Evolutionary conservation across 2,797 vertebrate genomes (phyloP), one percentile per base, ranked within the genome.

Genomic region (Sebastes hubbsi): DNA sequence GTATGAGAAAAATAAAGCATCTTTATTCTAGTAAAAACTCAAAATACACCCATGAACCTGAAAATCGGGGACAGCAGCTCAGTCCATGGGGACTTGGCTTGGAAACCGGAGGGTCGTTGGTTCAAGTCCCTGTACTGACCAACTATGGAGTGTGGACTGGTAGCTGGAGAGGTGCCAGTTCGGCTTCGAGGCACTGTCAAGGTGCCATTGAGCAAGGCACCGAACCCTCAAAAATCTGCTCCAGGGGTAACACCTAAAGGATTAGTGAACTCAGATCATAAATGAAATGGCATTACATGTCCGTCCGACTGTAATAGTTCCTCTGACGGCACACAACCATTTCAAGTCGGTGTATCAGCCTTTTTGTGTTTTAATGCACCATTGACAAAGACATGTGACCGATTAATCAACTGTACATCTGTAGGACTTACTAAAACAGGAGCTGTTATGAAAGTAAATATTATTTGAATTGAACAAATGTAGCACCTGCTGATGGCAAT

Each of bases 181-280:
- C 16, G 16, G 0, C 42, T 46, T 46, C 3, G 16, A 16, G 42
- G 42, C 42, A 46, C 42, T 46, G 42, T 46, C 42, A 18, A 46
- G 14, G 42, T 46, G 42, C 42, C 42, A 16, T 46, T 46, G 42
- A 46, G 42, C 16, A 18, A 46, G 42, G 42, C 16, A 18, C 42
- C 14, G 42, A 0, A 18, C 42, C 42, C 42, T 18, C 42, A 49
- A 49, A 18, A 18, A 49, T 1, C 42, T 49, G 42, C 42, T 49
- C 42, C 42, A 49, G 42, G 0, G 42, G 42, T 49, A 24, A 24
- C 68, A 71, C 64, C 70, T 24, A 30, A 36, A 64, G 64, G 64
- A 74, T 82, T 62, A 82, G 34, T 8, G 42, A 68, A 65, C 36
- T 81, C 65, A 85, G 22, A 24, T 62, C 49, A 58, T 25, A 30